These are phyloP conservation scores for Campopleginae sp. DNA, from an alignment of 2,888 invertebrate species.

Conservation along the genomic window DNA sequence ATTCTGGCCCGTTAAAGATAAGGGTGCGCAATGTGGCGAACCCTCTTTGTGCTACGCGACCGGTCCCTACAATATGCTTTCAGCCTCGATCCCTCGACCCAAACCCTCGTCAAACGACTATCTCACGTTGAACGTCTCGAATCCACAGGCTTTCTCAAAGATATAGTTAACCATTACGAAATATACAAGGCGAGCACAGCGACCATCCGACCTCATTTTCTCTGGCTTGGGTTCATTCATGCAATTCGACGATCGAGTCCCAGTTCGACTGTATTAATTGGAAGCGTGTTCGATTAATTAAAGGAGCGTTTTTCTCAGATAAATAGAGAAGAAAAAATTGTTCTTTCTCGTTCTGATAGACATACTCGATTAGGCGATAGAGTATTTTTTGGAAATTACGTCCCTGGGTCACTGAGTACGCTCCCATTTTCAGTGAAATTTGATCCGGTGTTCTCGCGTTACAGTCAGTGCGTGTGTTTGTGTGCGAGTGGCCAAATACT, in stretches of 20 bases:
- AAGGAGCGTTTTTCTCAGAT: too few species aligned
- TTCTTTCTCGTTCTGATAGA: not conserved
- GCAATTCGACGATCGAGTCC: not conserved
- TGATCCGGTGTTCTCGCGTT: not conserved
- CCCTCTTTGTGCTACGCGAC: conserved; percentile 68
- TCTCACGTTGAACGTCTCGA: conserved; percentile 25
- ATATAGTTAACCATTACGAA: conserved; percentile 8
- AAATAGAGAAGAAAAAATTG: too few species aligned
- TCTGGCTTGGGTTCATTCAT: not conserved
- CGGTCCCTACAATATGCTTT: conserved; percentile 76
- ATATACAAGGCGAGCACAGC: not conserved
- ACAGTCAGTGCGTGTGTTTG: not conserved
- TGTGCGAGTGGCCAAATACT: not conserved
- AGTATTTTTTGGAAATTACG: not conserved
- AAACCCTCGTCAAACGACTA: conserved; percentile 59
- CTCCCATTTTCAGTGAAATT: not conserved
- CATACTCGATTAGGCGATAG: not conserved
- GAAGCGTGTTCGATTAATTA: not conserved
- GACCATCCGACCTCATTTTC: conserved; percentile 17
- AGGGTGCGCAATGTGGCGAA: conserved; percentile 73
- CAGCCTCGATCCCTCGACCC: conserved; percentile 58
- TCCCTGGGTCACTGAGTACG: not conserved
- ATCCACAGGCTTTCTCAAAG: conserved; percentile 30
- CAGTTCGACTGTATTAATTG: not conserved
- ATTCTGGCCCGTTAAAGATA: conserved; percentile 80